phyloP scores from a whole-genome alignment of 64 coral and sea anemone genomes.

The Catalaphyllia jardinei region DNA sequence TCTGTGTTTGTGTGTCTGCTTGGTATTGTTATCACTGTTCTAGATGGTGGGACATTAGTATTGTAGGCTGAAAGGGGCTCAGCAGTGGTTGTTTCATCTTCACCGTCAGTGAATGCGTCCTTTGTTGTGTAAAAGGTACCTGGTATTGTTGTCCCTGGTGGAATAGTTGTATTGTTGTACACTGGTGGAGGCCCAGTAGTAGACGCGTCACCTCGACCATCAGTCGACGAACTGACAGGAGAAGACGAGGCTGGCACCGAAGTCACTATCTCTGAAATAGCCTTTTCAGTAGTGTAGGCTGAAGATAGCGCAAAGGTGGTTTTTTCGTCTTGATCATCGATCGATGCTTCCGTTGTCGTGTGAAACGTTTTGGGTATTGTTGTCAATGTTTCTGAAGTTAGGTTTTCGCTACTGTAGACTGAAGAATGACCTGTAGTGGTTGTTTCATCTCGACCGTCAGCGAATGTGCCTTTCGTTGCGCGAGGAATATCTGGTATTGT shows the following conservation, averaged over 20 bases:
- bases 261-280: not conserved
- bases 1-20: no score
- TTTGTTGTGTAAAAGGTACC: not conserved
- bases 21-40: not conserved
- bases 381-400: not conserved
- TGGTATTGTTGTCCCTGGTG: not conserved
- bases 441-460: not conserved
- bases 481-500: not conserved
- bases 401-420: not conserved
- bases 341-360: not conserved
- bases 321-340: not conserved
- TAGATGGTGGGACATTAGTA: not conserved
- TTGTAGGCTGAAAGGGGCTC: not conserved
- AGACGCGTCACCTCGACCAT: not conserved
- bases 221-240: not conserved
- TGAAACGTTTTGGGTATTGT: not conserved
- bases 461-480: not conserved
- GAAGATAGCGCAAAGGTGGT: not conserved
- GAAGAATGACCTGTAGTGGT: not conserved
- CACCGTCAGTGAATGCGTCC: not conserved
- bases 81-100: not conserved
- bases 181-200: no score
- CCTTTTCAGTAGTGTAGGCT: not conserved
- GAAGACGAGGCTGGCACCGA: not conserved
- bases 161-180: no score